Evolutionary conservation across 1,140 invertebrate species (phyloP).

Genomic region (Goniozus legneri): DNA sequence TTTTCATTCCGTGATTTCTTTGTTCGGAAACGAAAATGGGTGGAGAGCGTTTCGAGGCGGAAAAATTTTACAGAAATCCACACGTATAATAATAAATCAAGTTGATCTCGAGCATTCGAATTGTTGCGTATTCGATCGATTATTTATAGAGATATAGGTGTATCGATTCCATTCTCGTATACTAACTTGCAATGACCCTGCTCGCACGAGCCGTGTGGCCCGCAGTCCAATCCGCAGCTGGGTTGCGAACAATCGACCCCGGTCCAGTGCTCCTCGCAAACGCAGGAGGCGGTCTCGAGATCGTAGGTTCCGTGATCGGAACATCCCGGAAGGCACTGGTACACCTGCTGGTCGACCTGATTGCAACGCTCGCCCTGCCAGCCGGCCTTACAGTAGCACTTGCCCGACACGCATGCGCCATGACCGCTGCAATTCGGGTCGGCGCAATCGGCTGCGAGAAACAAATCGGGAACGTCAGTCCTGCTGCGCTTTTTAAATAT

Average conservation of each 20-base stretch:
- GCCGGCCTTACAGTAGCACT: conserved; percentile 91
- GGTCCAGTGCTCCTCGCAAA: conserved; percentile 86
- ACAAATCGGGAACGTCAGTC: too few relatives aligned
- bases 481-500: too few relatives aligned
- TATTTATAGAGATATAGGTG: too few relatives aligned
- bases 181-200: conserved; percentile 74
- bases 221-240: conserved; percentile 87
- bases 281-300: conserved; percentile 78
- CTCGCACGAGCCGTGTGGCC: conserved; percentile 84
- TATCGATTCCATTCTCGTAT: conserved; percentile 10
- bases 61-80: too few relatives aligned
- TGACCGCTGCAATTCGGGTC: conserved; percentile 87
- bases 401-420: conserved; percentile 88
- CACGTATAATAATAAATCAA: too few relatives aligned
- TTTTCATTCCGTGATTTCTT: too few relatives aligned
- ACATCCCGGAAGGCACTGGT: conserved; percentile 84
- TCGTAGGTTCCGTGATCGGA: conserved; percentile 88
- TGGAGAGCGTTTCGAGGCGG: too few relatives aligned
- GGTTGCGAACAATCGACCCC: conserved; percentile 88
- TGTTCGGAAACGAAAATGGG: too few relatives aligned
- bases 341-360: conserved; percentile 81
- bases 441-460: conserved; percentile 71
- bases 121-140: too few relatives aligned
- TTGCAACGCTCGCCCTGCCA: conserved; percentile 91
- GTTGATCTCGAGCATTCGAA: too few relatives aligned